These are phyloP conservation scores for Sander vitreus DNA, from an alignment of 2,113 vertebrate genomes.

Conservation along the genomic window DNA sequence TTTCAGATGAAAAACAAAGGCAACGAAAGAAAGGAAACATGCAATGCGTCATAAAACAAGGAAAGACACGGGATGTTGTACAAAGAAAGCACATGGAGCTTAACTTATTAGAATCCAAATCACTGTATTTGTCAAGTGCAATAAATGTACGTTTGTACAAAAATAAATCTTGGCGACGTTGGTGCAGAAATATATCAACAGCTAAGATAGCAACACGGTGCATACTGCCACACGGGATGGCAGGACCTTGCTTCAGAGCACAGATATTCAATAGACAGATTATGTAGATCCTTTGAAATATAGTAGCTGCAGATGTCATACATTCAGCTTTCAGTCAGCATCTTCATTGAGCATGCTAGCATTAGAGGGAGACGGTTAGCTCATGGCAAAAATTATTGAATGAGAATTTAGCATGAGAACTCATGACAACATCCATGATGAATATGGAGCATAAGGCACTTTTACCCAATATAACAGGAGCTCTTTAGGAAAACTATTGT, in stretches of 20 bases:
- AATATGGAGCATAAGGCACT: not conserved
- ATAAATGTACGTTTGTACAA: constrained; percentile 12
- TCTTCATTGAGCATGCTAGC: constrained; percentile 30
- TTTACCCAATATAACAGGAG: too few relatives aligned
- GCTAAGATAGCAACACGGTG: not conserved
- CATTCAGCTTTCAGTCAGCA: not conserved
- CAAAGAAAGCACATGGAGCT: constrained; percentile 43
- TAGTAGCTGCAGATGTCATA: constrained; percentile 9
- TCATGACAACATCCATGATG: constrained; percentile 1
- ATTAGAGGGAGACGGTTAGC: constrained; percentile 12
- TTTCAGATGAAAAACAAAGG: constrained; percentile 68
- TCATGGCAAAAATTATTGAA: constrained; percentile 32
- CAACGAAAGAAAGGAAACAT: constrained; percentile 60
- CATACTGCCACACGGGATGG: not conserved
- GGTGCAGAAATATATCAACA: constrained; percentile 14
- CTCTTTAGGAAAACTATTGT: too few relatives aligned
- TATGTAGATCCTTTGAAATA: constrained; percentile 43
- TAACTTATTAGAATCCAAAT: constrained; percentile 55
- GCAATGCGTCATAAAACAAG: constrained; percentile 51
- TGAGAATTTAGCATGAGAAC: not conserved
- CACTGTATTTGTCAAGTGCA: constrained; percentile 50
- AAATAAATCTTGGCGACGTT: constrained; percentile 26
- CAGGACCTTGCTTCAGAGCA: constrained; percentile 15
- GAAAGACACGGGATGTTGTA: constrained; percentile 37
- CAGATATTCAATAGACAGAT: constrained; percentile 38